Conservation (phyloP, 30 jellyfish, hydroid and myxozoan species). For the Aurelia sp. region DNA sequence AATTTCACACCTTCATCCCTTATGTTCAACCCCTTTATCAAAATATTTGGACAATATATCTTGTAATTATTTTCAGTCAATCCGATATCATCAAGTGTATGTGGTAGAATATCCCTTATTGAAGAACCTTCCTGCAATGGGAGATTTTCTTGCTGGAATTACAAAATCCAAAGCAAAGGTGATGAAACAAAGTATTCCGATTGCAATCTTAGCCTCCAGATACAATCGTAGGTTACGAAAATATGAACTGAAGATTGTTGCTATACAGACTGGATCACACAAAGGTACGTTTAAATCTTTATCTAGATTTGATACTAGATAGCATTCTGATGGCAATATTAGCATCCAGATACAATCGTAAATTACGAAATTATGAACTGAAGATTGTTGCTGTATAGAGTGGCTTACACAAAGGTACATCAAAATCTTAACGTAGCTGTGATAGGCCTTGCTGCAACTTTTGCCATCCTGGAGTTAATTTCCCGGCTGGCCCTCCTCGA, state of each 20-base stretch:
- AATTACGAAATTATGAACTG: constrained; percentile 14
- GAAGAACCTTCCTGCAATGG: background rate
- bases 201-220: constrained; percentile 1
- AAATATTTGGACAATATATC: too few species aligned
- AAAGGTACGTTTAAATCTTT: constrained; percentile 2
- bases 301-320: background rate
- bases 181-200: background rate
- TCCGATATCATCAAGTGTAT: background rate
- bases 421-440: background rate
- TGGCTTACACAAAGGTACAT: constrained; percentile 14
- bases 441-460: background rate
- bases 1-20: too few species aligned
- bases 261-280: constrained; percentile 58
- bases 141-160: background rate
- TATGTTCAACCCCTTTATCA: too few species aligned
- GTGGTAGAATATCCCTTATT: background rate
- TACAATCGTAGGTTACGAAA: background rate
- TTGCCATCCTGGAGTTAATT: too few species aligned
- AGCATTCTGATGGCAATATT: background rate
- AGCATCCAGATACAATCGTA: background rate
- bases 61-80: background rate
- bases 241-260: constrained; percentile 60
- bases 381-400: constrained; percentile 69
- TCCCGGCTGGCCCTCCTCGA: too few species aligned
- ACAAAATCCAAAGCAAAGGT: too few species aligned